Evolutionary conservation across 2,113 vertebrate genomes (phyloP), one percentile per base, ranked within the genome.

Genomic region (Alethe castanea): DNA sequence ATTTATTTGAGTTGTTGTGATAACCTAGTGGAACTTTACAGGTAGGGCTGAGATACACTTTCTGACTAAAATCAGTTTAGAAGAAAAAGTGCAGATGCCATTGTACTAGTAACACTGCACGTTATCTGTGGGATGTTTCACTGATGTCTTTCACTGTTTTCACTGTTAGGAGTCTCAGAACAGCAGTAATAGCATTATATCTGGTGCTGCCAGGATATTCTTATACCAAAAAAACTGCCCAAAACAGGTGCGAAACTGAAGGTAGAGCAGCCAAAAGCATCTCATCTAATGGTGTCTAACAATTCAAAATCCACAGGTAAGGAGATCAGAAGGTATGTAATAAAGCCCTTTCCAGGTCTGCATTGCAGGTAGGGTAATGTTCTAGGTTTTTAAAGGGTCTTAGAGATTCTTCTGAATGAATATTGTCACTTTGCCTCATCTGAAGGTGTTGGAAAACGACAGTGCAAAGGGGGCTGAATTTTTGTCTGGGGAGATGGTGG

Each of bases 331-430:
- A 47, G 11, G 29, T 69, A 14, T 60, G 3, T 3, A 28, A 15
- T 74, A 35, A 66, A 82, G 28, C 28, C 19, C 31, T 59, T 59
- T 57, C 14, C 16, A 40, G 61, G 38, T 26, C 23, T 82, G 14
- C 57, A 26, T 24, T 42, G 8, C 16, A 36, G 44, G 42, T 22
- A 40, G 44, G 47, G 36, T n/a, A 8, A 29, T 3, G 19, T 40
- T 70, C 12, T 65, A 8, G 38, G 6, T 42, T 45, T 66, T 44
- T 28, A 18, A 66, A 40, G 20, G 9, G 13, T 36, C 14, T n/a
- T 20, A 4, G 0, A 2, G 10, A 31, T 62, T 54, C 64, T 22
- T 45, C 11, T 14, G 8, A 18, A 8, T n/a, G 16, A 12, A 19
- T 31, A 0, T 4, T 36, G n/a, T 31, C 6, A 0, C 71, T 82